phyloP scores from a whole-genome alignment of 2,113 vertebrate genomes.

The Hydrolagus affinis region DNA sequence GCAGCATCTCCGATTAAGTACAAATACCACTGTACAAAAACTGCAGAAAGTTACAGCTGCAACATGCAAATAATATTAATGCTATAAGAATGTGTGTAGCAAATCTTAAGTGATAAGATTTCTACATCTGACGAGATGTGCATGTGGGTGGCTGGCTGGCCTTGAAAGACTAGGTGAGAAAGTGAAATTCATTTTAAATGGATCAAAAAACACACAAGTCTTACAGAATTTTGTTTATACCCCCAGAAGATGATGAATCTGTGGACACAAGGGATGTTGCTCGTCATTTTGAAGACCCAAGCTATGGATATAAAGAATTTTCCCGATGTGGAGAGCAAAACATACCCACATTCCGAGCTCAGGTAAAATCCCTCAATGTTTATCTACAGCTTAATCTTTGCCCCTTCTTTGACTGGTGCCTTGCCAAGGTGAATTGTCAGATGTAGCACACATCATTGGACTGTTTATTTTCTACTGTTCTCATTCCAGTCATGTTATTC shows the following conservation, averaged over 20 bases:
- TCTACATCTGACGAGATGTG: too few species aligned
- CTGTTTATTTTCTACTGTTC: too few species aligned
- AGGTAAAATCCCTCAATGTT: constrained; percentile 58
- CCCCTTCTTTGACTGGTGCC: not conserved
- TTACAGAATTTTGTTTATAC: constrained; percentile 33
- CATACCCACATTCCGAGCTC: constrained; percentile 87
- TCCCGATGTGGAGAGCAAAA: constrained; percentile 79
- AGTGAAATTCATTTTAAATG: not conserved
- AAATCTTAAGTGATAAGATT: too few species aligned
- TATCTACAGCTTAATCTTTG: not conserved
- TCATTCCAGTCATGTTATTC: not conserved
- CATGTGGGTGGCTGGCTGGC: too few species aligned
- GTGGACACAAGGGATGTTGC: constrained; percentile 78
- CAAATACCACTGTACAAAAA: too few species aligned
- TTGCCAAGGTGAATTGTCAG: too few species aligned
- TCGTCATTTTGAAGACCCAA: constrained; percentile 91
- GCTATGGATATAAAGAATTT: constrained; percentile 96
- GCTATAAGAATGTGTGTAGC: too few species aligned
- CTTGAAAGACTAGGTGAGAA: not conserved
- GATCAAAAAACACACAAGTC: not conserved
- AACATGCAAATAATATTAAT: too few species aligned
- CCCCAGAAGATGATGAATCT: constrained; percentile 75
- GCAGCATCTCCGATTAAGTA: too few species aligned
- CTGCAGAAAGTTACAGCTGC: too few species aligned
- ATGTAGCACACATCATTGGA: not conserved